Evolutionary conservation across 2,113 vertebrate genomes (phyloP).

Genomic region (Polypterus bichir): DNA sequence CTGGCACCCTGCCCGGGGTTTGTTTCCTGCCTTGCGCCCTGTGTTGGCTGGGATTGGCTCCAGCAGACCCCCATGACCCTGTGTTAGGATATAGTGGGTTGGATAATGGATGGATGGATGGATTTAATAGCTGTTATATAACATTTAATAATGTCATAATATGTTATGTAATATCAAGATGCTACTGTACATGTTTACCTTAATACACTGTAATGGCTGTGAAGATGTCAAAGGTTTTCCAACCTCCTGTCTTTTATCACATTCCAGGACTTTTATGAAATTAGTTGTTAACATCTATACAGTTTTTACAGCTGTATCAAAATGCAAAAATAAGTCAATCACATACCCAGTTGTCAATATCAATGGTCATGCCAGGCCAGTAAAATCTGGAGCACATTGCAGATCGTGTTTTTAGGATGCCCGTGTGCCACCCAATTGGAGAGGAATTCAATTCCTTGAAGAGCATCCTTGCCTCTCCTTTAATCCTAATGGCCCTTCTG

Average conservation of each 20-base stretch:
- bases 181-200: constrained; percentile 13
- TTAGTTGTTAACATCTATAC: neutral
- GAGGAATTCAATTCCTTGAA: constrained; percentile 15
- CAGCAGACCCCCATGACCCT: too few species aligned
- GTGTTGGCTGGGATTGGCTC: too few species aligned
- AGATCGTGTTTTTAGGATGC: constrained; percentile 12
- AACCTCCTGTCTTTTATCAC: too few species aligned
- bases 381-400: constrained; percentile 15
- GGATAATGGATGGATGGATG: too few species aligned
- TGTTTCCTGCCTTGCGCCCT: too few species aligned
- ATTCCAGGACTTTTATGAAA: constrained; percentile 15
- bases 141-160: constrained; percentile 1
- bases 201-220: constrained; percentile 15
- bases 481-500: constrained; percentile 7
- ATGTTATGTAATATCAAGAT: constrained; percentile 6
- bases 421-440: constrained; percentile 10
- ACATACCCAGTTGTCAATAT: constrained; percentile 21
- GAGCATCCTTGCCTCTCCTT: constrained; percentile 4
- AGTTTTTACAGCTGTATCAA: neutral
- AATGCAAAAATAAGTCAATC: neutral
- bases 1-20: too few species aligned
- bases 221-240: constrained; percentile 12
- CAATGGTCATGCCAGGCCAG: constrained; percentile 16
- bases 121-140: too few species aligned
- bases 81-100: too few species aligned